Evolutionary conservation across 1,140 invertebrate species (phyloP).

Genomic region (Elymnias hypermnestra): DNA sequence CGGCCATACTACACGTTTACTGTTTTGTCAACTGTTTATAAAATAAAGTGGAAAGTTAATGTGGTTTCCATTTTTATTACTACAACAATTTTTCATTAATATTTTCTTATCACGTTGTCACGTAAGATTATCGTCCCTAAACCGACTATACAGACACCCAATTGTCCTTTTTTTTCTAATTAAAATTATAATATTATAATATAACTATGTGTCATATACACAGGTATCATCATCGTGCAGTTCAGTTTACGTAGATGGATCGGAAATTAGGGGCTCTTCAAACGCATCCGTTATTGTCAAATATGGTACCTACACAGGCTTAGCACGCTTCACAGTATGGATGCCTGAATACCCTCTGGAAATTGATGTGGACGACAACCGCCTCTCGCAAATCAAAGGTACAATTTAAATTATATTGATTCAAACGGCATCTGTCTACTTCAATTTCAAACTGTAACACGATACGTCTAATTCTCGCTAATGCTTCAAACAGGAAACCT

Average conservation of each 20-base stretch:
- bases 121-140: no score
- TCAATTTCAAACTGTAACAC: constrained; percentile 12
- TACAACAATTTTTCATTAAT: no score
- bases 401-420: constrained; percentile 1
- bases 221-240: constrained; percentile 97
- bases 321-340: constrained; percentile 95
- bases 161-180: no score
- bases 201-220: constrained; percentile 4
- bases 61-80: no score
- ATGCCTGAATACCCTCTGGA: constrained; percentile 96
- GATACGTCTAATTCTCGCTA: constrained; percentile 12
- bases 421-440: constrained; percentile 1
- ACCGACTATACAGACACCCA: no score
- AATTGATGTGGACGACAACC: constrained; percentile 90
- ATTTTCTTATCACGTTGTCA: no score
- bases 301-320: constrained; percentile 93
- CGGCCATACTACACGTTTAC: no score
- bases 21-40: no score
- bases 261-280: constrained; percentile 94
- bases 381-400: constrained; percentile 93
- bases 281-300: constrained; percentile 96
- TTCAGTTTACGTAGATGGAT: constrained; percentile 97
- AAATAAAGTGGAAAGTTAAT: no score
- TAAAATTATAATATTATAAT: no score
- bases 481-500: constrained; percentile 21